Conservation (phyloP, 2,888 invertebrate species). For the Steinernema scapterisci region DNA sequence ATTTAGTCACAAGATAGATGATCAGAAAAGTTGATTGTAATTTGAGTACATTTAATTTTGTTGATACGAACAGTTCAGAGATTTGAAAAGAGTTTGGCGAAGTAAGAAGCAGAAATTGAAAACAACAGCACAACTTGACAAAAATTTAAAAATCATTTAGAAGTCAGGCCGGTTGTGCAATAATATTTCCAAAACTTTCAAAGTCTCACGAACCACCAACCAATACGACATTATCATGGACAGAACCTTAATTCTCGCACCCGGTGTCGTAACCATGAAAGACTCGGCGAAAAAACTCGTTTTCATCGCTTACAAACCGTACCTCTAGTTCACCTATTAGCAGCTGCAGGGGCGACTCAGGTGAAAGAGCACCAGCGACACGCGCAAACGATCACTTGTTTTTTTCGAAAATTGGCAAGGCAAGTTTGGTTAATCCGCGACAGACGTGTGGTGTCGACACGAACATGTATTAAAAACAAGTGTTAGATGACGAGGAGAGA, state of each 20-base stretch:
- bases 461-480: slow-evolving; percentile 10
- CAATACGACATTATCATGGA: background rate
- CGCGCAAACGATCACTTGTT: slow-evolving; percentile 22
- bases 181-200: too few relatives aligned
- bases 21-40: too few relatives aligned
- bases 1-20: too few relatives aligned
- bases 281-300: slow-evolving; percentile 8
- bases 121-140: too few relatives aligned
- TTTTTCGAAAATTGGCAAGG: slow-evolving; percentile 1
- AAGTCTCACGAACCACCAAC: background rate
- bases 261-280: slow-evolving; percentile 16
- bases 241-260: background rate
- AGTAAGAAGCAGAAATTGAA: too few relatives aligned
- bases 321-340: background rate
- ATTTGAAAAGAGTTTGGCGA: too few relatives aligned
- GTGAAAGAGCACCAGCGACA: background rate
- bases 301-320: background rate
- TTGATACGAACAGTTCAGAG: too few relatives aligned
- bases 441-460: slow-evolving; percentile 23
- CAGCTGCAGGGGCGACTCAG: background rate
- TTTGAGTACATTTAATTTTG: too few relatives aligned
- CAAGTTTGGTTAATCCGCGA: slow-evolving; percentile 23
- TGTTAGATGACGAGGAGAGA: background rate
- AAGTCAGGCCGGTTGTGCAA: too few relatives aligned
- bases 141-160: too few relatives aligned